Base-by-base conservation (phyloP, 2,888 invertebrate genomes). In the Agonum fuliginosum region DNA sequence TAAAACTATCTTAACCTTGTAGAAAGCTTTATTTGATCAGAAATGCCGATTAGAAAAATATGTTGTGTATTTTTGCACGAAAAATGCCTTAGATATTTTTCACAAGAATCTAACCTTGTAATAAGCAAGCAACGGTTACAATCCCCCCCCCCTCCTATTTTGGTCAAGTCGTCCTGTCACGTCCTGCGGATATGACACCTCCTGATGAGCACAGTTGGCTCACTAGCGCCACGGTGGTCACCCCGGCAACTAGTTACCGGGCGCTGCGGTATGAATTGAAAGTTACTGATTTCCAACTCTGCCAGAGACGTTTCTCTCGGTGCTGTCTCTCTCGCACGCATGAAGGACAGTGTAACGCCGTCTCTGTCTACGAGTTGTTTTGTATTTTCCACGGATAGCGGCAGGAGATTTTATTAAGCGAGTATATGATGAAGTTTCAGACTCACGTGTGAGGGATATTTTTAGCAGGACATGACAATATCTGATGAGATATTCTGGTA, bases 131-230 rank as follows among this genome's bases (percentile, higher is more conserved):
- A 30, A 62, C 17, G 58, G 12, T 62, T 62, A 14, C 17, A 62
- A 12, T 14, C 24, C 54, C 12, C 27, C 27, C 8, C 10, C 30
- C 27, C 12, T 46, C 24, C 19, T 19, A n/a, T n/a, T n/a, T n/a
- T n/a, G n/a, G n/a, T n/a, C n/a, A n/a, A n/a, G n/a, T n/a, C n/a
- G n/a, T n/a, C n/a, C 14, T 14, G 74, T 74, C 74, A 74, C 74
- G 74, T 74, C 43, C 65, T 62, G 46, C 74, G 65, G 74, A 74
- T 74, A 74, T 65, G 74, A 65, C 74, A 19, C 22, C 19, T 43
- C 65, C 74, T 74, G 74, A 74, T 74, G 74, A 74, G 30, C 58
- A 5, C 30, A 20, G 19, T 43, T 27, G 30, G 17, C 34, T 46
- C 46, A 43, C 43, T 30, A 34, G 30, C 48, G 14, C 51, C 24